Evolutionary conservation across 2,797 vertebrate species (phyloP).

Genomic region (Naso thynnoides): DNA sequence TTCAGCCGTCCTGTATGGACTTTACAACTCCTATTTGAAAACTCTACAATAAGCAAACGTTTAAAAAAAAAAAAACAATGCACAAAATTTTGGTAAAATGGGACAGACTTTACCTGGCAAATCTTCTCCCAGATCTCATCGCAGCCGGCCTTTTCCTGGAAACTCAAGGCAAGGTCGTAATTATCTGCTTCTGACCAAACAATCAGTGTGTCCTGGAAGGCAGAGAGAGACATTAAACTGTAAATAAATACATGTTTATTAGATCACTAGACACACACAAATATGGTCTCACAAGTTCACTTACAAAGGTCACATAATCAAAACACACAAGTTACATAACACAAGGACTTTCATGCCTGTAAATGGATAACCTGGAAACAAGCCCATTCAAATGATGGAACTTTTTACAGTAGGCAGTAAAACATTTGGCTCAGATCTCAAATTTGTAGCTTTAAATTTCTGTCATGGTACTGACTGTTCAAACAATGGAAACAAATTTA

Average conservation of each 20-base stretch:
- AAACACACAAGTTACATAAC: neutral
- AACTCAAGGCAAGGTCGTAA: conserved; percentile 98
- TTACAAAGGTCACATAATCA: neutral
- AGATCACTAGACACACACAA: neutral
- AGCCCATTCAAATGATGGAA: neutral
- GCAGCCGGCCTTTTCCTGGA: conserved; percentile 99
- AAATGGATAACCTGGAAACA: neutral
- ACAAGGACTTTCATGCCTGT: neutral
- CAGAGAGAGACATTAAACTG: conserved; percentile 9
- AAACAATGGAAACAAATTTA: neutral
- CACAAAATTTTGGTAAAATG: neutral
- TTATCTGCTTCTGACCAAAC: conserved; percentile 99
- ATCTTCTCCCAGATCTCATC: conserved; percentile 99
- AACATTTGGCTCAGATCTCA: neutral
- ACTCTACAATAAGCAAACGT: neutral
- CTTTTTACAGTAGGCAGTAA: no score
- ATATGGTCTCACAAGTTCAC: neutral
- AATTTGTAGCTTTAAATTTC: neutral
- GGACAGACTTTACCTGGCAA: conserved; percentile 90
- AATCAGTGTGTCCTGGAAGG: conserved; percentile 95
- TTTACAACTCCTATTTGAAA: neutral
- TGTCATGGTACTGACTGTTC: neutral
- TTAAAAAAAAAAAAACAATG: neutral
- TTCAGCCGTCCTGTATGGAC: neutral
- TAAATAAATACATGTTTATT: neutral